Conservation (phyloP, 2,797 vertebrate species). For the Protonibea diacanthus region DNA sequence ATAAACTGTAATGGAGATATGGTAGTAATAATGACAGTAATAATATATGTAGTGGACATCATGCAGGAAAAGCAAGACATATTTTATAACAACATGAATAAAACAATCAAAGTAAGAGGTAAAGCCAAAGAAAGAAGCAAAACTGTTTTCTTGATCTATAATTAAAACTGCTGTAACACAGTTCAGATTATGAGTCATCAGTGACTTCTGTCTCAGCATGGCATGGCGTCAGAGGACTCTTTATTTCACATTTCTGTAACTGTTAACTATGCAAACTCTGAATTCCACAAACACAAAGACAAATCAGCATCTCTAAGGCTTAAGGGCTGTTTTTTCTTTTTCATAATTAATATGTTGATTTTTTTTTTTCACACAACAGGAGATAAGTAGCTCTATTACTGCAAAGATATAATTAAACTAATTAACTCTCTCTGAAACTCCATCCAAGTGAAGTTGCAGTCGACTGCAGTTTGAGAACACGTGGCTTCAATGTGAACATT, state of each 20-base stretch:
- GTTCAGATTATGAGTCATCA: too few relatives aligned
- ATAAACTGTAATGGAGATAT: too few relatives aligned
- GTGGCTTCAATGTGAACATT: conserved; percentile 15
- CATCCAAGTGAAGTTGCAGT: neutral
- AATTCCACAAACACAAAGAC: neutral
- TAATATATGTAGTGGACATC: too few relatives aligned
- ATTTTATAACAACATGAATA: too few relatives aligned
- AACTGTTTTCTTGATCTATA: too few relatives aligned
- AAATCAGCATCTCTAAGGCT: neutral
- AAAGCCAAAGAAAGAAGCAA: too few relatives aligned
- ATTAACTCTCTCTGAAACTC: conserved; percentile 28
- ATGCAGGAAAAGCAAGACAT: too few relatives aligned
- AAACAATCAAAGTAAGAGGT: too few relatives aligned
- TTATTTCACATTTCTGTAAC: neutral
- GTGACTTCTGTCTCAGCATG: too few relatives aligned
- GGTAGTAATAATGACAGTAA: too few relatives aligned
- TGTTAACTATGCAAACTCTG: neutral
- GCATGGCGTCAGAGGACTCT: too few relatives aligned
- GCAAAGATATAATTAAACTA: conserved; percentile 22
- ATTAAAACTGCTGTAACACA: too few relatives aligned
- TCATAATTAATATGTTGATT: conserved; percentile 21
- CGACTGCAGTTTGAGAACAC: conserved; percentile 22
- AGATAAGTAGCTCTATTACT: conserved; percentile 19
- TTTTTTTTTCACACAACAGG: conserved; percentile 14
- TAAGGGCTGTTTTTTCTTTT: neutral